Percentiles rank a stretch among this genome's conserved stretches.
These are phyloP conservation scores for Orestias chungarensis DNA, from an alignment of 2,797 vertebrate species.

Conservation along the genomic window DNA sequence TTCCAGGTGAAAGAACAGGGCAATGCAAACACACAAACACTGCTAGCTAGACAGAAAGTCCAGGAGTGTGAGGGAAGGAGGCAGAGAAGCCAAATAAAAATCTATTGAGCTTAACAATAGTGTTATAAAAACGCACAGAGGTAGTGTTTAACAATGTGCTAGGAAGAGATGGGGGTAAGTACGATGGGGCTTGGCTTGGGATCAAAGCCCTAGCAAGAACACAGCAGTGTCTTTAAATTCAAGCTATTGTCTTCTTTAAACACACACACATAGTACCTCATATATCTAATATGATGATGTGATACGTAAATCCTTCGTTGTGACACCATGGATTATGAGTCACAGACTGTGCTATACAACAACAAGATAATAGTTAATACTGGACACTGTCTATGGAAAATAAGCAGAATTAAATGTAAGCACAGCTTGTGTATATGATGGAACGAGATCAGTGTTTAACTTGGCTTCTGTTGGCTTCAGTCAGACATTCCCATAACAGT, in stretches of 20 bases:
- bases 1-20: conserved; percentile 83
- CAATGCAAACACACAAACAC: conserved; percentile 72
- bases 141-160: conserved; percentile 81
- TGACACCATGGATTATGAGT: conserved; percentile 36
- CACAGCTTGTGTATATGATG: background rate
- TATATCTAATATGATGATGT: conserved; percentile 71
- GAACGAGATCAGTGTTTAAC: background rate
- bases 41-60: conserved; percentile 47
- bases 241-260: conserved; percentile 73
- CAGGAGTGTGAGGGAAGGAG: conserved; percentile 43
- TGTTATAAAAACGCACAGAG: conserved; percentile 80
- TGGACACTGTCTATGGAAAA: background rate
- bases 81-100: conserved; percentile 73
- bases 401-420: conserved; percentile 1
- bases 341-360: conserved; percentile 19
- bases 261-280: conserved; percentile 50
- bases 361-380: conserved; percentile 17
- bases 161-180: conserved; percentile 80
- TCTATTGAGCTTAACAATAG: conserved; percentile 80
- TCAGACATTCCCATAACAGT: conserved; percentile 3
- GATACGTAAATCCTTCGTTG: conserved; percentile 59
- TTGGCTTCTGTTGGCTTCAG: background rate
- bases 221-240: conserved; percentile 81
- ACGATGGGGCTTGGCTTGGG: conserved; percentile 74
- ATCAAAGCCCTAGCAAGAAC: conserved; percentile 78